A percentile compares a stretch with the other conserved stretches of the same genome.
phyloP scores from a whole-genome alignment of 1,140 invertebrate genomes.

The Drosophila kohkoa region DNA sequence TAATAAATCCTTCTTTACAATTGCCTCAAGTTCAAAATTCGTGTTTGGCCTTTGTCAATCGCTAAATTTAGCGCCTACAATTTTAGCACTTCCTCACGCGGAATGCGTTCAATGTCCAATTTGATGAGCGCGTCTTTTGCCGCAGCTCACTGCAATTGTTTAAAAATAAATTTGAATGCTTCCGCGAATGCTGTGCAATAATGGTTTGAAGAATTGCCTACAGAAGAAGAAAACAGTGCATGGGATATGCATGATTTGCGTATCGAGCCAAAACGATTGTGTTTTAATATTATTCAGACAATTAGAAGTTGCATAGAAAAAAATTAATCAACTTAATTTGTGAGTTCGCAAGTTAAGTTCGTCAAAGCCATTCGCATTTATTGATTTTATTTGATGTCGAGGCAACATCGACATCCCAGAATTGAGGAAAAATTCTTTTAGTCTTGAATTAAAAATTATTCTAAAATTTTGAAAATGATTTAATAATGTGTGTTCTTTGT shows the following conservation, averaged over 20 bases:
- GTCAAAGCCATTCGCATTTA: not conserved
- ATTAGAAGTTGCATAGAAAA: not conserved
- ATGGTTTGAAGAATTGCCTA: conserved; percentile 16
- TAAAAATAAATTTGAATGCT: conserved; percentile 63
- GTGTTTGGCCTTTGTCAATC: conserved; percentile 71
- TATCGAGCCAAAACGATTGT: not conserved
- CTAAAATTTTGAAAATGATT: too few relatives aligned
- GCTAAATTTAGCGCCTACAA: conserved; percentile 59
- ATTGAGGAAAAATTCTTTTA: too few relatives aligned
- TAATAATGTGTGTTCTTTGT: too few relatives aligned
- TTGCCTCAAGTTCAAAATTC: conserved; percentile 77
- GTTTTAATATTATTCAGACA: conserved; percentile 53
- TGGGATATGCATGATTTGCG: conserved; percentile 2
- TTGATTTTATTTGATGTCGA: too few relatives aligned
- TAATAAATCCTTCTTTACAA: not conserved
- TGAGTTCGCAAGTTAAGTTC: conserved; percentile 39
- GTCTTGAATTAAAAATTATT: too few relatives aligned
- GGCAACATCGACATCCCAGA: too few relatives aligned
- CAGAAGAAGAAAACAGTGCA: not conserved
- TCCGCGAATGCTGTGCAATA: conserved; percentile 49
- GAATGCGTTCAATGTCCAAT: conserved; percentile 70
- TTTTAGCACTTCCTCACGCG: conserved; percentile 48
- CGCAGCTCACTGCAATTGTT: conserved; percentile 18
- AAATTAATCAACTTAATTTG: conserved; percentile 17
- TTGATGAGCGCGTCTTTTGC: conserved; percentile 34